phyloP scores from a whole-genome alignment of 2,113 vertebrate genomes.

The Datnioides undecimradiatus region DNA sequence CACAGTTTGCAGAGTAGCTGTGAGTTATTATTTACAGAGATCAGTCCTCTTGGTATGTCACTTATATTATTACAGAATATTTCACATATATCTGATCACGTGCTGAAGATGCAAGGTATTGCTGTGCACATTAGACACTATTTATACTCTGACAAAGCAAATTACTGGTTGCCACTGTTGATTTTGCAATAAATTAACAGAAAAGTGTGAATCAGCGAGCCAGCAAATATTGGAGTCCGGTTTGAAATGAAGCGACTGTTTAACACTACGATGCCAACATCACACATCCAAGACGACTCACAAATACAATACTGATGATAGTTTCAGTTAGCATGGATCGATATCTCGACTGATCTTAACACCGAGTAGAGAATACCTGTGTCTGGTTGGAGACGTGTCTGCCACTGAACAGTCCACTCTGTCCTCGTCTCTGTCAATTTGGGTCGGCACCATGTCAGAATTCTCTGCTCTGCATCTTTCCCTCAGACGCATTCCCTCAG shows the following conservation, averaged over 20 bases:
- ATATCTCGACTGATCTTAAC: conserved; percentile 52
- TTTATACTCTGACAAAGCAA: conserved; percentile 37
- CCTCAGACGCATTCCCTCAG: conserved; percentile 74
- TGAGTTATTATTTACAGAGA: conserved; percentile 39
- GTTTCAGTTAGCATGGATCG: conserved; percentile 40
- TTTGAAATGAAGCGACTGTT: conserved; percentile 18
- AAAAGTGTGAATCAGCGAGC: conserved; percentile 22
- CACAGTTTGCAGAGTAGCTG: not conserved
- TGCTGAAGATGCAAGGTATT: conserved; percentile 48
- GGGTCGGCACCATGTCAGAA: conserved; percentile 82
- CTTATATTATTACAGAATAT: conserved; percentile 21
- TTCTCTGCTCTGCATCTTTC: conserved; percentile 69
- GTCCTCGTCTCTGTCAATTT: conserved; percentile 77
- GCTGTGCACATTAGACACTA: conserved; percentile 36
- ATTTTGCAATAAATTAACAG: conserved; percentile 17
- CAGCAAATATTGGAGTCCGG: not conserved
- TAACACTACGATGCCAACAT: not conserved
- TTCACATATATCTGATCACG: not conserved
- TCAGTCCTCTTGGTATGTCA: not conserved
- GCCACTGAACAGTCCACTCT: conserved; percentile 74
- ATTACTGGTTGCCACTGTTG: conserved; percentile 16
- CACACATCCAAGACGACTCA: not conserved
- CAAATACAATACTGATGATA: not conserved
- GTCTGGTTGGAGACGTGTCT: conserved; percentile 70
- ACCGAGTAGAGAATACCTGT: conserved; percentile 76